These are phyloP conservation scores for Scrobipalpa atriplicella DNA, from an alignment of 2,888 invertebrate species.

Conservation along the genomic window DNA sequence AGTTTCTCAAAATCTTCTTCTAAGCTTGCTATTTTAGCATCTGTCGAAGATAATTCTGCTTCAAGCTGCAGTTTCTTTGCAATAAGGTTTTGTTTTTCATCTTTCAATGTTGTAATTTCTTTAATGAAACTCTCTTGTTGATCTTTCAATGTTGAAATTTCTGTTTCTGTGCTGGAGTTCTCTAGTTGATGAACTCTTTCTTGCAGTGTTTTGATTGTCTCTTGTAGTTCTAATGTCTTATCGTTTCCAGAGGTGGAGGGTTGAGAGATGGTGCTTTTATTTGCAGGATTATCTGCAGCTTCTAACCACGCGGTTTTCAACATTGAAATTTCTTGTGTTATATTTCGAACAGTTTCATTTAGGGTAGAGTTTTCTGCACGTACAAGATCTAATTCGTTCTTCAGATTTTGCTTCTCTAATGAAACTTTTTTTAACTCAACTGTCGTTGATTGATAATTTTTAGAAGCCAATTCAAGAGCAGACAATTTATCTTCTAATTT, in stretches of 20 bases:
- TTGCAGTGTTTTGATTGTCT: conserved; percentile 51
- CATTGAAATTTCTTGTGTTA: not conserved
- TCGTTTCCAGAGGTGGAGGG: conserved; percentile 41
- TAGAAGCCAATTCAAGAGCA: conserved; percentile 40
- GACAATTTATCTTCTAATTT: conserved; percentile 49
- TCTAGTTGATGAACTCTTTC: conserved; percentile 50
- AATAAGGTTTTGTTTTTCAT: conserved; percentile 55
- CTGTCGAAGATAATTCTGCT: conserved; percentile 56
- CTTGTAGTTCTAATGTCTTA: conserved; percentile 42
- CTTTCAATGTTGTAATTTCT: conserved; percentile 51
- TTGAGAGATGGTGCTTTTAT: conserved; percentile 40
- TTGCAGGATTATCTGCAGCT: conserved; percentile 47
- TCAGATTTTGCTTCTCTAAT: conserved; percentile 44
- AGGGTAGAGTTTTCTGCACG: conserved; percentile 50
- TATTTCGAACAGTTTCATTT: conserved; percentile 37
- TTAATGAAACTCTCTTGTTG: too few species aligned
- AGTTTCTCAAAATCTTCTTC: conserved; percentile 69
- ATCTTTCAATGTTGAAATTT: conserved; percentile 46
- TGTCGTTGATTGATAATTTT: conserved; percentile 34
- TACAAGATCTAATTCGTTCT: conserved; percentile 42
- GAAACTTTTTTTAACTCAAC: conserved; percentile 42
- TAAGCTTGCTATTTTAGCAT: conserved; percentile 61
- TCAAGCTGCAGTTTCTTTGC: conserved; percentile 56
- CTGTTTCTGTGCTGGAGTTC: conserved; percentile 49
- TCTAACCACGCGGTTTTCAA: conserved; percentile 38